A percentile compares a stretch with the other conserved stretches of the same genome.
Evolutionary conservation across 2,888 invertebrate species (phyloP).

Genomic region (Spatulosminthurus flaviceps): DNA sequence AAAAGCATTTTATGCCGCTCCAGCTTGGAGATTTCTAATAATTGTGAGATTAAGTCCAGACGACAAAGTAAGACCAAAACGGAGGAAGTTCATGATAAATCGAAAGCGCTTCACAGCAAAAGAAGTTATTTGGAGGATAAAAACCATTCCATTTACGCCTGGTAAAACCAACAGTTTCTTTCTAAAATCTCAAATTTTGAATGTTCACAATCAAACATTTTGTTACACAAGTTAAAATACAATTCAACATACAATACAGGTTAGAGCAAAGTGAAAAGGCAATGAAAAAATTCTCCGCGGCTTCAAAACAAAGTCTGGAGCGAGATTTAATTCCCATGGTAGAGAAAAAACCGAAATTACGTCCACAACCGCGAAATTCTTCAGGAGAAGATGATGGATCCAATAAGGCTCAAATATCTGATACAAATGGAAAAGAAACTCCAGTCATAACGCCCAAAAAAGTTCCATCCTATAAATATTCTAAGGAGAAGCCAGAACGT

Average conservation of each 20-base stretch:
- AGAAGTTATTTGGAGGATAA: not conserved
- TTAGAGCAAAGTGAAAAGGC: slow-evolving; percentile 5
- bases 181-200: not conserved
- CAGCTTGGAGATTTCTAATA: not conserved
- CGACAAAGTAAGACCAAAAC: not conserved
- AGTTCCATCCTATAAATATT: not conserved
- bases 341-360: not conserved
- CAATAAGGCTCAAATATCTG: too few species aligned
- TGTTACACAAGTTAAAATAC: too few species aligned
- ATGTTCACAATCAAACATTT: too few species aligned
- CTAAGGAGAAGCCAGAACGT: not conserved
- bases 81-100: not conserved
- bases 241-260: not conserved
- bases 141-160: not conserved
- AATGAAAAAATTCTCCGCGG: not conserved
- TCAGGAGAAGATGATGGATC: not conserved
- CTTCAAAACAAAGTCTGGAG: slow-evolving; percentile 4
- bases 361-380: not conserved
- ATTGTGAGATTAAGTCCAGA: not conserved
- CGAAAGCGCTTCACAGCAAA: not conserved
- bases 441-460: not conserved
- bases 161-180: not conserved
- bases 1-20: slow-evolving; percentile 8
- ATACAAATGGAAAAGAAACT: not conserved
- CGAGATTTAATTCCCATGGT: not conserved